These are phyloP conservation scores for Scaptodrosophila latifasciaeformis DNA, from an alignment of 2,888 invertebrate genomes.

Conservation along the genomic window DNA sequence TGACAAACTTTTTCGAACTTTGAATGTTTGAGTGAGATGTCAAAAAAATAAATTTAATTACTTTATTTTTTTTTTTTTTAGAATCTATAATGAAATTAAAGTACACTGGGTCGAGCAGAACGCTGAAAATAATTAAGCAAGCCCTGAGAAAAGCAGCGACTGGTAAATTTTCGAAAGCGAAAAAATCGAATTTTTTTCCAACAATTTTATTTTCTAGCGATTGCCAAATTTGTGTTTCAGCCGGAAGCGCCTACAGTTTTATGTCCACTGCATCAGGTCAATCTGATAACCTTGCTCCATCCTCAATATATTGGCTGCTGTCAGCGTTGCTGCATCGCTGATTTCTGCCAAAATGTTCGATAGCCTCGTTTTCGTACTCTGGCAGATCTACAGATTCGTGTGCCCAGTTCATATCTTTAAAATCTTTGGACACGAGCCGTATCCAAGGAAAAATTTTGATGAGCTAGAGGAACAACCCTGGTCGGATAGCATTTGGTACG, in stretches of 20 bases:
- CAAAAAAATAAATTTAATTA: no score
- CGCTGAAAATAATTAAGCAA: conserved; percentile 35
- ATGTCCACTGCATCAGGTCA: conserved; percentile 29
- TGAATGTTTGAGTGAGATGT: no score
- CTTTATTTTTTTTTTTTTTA: no score
- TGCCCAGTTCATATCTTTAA: conserved; percentile 38
- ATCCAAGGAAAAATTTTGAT: no score
- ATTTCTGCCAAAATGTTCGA: conserved; percentile 39
- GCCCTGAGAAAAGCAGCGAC: conserved; percentile 11
- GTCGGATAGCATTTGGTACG: conserved; percentile 40
- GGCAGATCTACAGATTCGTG: conserved; percentile 40
- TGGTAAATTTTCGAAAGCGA: no score
- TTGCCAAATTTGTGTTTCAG: conserved; percentile 31
- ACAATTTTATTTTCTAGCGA: conserved; percentile 14
- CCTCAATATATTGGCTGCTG: conserved; percentile 18
- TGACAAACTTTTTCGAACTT: background rate
- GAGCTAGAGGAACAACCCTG: no score
- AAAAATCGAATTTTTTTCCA: background rate
- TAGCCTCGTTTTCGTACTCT: conserved; percentile 37
- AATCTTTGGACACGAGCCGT: conserved; percentile 36
- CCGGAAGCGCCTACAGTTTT: conserved; percentile 33
- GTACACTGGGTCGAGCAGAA: background rate
- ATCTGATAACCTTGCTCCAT: background rate
- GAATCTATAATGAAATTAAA: no score
- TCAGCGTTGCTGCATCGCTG: conserved; percentile 4